A percentile compares a stretch with the other conserved stretches of the same genome.
These are phyloP conservation scores for Penelope pileata DNA, from an alignment of 2,113 vertebrate species.

Conservation along the genomic window DNA sequence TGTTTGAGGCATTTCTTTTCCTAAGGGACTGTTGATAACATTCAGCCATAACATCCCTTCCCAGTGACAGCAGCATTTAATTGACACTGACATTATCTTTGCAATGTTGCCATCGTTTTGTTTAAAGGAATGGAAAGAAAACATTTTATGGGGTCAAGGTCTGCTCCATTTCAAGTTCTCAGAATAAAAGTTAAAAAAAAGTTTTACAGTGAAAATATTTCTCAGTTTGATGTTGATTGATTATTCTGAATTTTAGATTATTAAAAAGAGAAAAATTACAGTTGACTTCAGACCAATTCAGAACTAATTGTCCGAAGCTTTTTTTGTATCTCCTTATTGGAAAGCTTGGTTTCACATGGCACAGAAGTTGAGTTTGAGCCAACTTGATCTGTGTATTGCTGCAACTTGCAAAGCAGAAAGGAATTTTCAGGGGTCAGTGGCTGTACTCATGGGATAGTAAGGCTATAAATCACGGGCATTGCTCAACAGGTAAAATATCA, in stretches of 20 bases:
- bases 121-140: neutral
- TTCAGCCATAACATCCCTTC: neutral
- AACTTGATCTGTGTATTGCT: neutral
- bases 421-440: neutral
- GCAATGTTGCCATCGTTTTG: neutral
- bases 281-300: neutral
- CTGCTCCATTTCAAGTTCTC: neutral
- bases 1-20: neutral
- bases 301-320: neutral
- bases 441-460: neutral
- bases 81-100: neutral
- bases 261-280: neutral
- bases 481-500: neutral
- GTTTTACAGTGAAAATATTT: neutral
- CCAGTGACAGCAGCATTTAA: neutral
- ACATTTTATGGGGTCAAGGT: neutral
- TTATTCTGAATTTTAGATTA: neutral
- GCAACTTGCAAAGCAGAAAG: neutral
- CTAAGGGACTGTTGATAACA: neutral
- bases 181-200: neutral
- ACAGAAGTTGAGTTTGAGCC: neutral
- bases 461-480: neutral
- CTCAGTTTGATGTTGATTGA: neutral
- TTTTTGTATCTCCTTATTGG: neutral
- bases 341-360: neutral